Conservation (phyloP, 2,113 vertebrate species). For the Struthio camelus region DNA sequence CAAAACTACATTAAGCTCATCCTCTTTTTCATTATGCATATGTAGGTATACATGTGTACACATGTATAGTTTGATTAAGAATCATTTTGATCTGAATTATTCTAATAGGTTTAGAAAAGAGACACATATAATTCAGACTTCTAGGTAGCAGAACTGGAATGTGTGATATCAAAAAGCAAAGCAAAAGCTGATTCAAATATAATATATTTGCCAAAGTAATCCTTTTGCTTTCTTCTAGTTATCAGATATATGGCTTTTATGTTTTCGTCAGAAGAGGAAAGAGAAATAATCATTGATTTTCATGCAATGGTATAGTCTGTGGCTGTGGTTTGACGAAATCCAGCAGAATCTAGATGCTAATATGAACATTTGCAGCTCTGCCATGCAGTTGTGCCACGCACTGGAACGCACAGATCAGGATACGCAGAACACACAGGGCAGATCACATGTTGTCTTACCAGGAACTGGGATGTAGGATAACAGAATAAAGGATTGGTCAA, state of each 20-base stretch:
- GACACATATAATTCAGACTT: neutral
- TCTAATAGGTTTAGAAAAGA: neutral
- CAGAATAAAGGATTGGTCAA: neutral
- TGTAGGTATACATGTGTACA: neutral
- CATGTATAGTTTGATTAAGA: neutral
- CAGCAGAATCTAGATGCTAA: neutral
- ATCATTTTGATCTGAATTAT: neutral
- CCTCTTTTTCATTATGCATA: neutral
- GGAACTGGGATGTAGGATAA: neutral
- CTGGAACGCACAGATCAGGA: neutral
- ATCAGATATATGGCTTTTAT: neutral
- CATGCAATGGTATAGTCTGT: neutral
- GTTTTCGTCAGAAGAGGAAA: neutral
- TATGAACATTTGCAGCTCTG: neutral
- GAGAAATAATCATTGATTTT: neutral
- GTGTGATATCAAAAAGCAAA: neutral
- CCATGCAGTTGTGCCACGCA: neutral
- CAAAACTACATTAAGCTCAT: neutral
- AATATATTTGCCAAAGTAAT: neutral
- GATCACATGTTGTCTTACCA: neutral
- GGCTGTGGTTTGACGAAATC: neutral
- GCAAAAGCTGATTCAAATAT: neutral
- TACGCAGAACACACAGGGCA: neutral
- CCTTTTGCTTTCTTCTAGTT: neutral
- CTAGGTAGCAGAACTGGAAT: neutral